Evolutionary conservation across 2,797 vertebrate species (phyloP).

Genomic region (Kryptopterus vitreolus): DNA sequence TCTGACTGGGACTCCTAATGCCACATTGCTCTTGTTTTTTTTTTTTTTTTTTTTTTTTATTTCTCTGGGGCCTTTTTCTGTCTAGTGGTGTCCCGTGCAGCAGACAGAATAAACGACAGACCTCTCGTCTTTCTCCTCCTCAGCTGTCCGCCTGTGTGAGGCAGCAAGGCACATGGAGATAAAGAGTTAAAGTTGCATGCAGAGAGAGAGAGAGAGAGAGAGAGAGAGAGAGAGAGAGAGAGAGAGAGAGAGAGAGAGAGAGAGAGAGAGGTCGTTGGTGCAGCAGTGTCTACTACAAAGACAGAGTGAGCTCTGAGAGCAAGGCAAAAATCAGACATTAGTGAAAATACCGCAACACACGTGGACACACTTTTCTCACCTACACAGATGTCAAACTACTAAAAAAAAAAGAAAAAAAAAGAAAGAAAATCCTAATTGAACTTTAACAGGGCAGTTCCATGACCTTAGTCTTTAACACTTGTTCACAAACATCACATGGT

Average conservation of each 20-base stretch:
- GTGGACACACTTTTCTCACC: background rate
- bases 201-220: slow-evolving; percentile 63
- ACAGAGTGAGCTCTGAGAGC: slow-evolving; percentile 26
- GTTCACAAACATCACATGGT: slow-evolving; percentile 31
- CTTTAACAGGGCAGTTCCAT: slow-evolving; percentile 1
- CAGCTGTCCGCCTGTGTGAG: slow-evolving; percentile 86
- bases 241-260: slow-evolving; percentile 22
- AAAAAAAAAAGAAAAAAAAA: background rate
- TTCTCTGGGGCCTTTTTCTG: slow-evolving; percentile 35
- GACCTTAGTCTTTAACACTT: slow-evolving; percentile 2
- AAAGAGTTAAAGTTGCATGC: slow-evolving; percentile 83
- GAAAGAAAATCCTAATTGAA: background rate
- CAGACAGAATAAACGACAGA: slow-evolving; percentile 82
- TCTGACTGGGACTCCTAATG: too few species aligned
- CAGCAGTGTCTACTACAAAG: slow-evolving; percentile 40
- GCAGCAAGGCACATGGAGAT: slow-evolving; percentile 89
- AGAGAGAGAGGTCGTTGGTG: slow-evolving; percentile 21
- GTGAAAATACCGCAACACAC: slow-evolving; percentile 6
- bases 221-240: slow-evolving; percentile 29
- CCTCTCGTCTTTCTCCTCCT: slow-evolving; percentile 94
- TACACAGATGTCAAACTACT: background rate
- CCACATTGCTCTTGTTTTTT: background rate
- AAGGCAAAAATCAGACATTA: slow-evolving; percentile 40
- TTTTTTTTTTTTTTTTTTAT: too few species aligned
- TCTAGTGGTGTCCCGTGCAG: slow-evolving; percentile 51